Base-by-base conservation (phyloP, 2,113 vertebrate species). In the Gymnocephalus cernua region DNA sequence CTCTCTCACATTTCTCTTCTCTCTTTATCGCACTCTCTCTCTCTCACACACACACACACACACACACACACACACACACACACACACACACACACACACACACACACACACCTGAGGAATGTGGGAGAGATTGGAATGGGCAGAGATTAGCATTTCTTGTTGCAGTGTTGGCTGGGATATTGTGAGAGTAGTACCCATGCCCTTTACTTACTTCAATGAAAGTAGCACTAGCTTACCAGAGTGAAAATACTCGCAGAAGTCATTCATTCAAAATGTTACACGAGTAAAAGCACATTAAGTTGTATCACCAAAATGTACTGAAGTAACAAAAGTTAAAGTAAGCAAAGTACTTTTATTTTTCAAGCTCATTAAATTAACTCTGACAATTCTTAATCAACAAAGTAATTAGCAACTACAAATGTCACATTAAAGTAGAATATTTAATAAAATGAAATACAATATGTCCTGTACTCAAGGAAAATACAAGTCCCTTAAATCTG, bases 71-170 rank as follows among this genome's bases (percentile, higher is more conserved):
- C 53, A 27, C 27, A 7, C 67, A 23, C 64, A 19, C 44, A 53
- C 59, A 35, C 66, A 45, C 45, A 27, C 65, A 45, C 51, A 18
- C 45, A 13, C 48, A 15, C 48, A 35, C 50, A 23, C 45, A 14
- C 65, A 19, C 61, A 15, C 45, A n/a, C 58, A 57, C 48, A 79
- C 82, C 78, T 82, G 84, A 65, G 91, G 90, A 91, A 91, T 91
- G 90, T 72, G 73, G 44, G 54, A 72, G 83, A 80, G 14, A 66
- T 65, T 53, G 79, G 44, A 79, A 23, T n/a, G 25, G 47, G 78
- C 61, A 65, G 77, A 87, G 79, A 89, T 93, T 83, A 84, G 6
- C n/a, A 1, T 74, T 72, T 72, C 19, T 58, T 50, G 51, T n/a
- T 35, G 14, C 61, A 23, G 48, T 18, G 41, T 21, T 59, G 57